These are phyloP conservation scores for Myrmophylax atrothorax DNA, from an alignment of 2,113 vertebrate species.

Conservation along the genomic window DNA sequence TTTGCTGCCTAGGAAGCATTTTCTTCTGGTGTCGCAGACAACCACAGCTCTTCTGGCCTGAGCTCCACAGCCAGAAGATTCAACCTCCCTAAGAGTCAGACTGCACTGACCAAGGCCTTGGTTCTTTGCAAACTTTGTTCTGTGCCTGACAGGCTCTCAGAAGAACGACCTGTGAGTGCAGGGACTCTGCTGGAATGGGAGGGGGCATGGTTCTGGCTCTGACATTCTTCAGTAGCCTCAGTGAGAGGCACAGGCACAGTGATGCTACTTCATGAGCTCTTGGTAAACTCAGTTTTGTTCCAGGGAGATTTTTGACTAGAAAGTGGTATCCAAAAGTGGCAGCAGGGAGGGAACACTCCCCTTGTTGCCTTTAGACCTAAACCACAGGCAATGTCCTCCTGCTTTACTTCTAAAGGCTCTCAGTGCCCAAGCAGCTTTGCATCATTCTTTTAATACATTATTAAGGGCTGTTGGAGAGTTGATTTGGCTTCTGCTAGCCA, in stretches of 20 bases:
- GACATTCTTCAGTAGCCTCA: not conserved
- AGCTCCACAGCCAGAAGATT: not conserved
- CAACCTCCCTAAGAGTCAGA: not conserved
- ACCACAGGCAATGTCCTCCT: not conserved
- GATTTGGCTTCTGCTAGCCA: not conserved
- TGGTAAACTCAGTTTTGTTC: not conserved
- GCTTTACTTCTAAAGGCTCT: accelerated
- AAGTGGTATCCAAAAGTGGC: not conserved
- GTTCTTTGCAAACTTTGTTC: not conserved
- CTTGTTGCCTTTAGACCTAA: not conserved
- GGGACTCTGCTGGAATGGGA: not conserved
- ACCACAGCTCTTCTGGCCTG: not conserved
- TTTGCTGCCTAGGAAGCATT: not conserved
- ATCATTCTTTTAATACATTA: not conserved
- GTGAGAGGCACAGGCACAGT: not conserved
- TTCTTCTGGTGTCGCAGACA: not conserved
- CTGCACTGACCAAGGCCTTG: not conserved
- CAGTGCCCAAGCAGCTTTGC: not conserved
- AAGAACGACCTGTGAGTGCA: not conserved
- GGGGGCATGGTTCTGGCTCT: accelerated
- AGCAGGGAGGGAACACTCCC: not conserved
- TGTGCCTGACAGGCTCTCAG: not conserved
- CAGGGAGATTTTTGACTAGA: not conserved
- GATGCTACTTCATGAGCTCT: accelerated
- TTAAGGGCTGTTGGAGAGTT: not conserved